Evolutionary conservation across 2,797 vertebrate species (phyloP).

Genomic region (Xyrichtys novacula): DNA sequence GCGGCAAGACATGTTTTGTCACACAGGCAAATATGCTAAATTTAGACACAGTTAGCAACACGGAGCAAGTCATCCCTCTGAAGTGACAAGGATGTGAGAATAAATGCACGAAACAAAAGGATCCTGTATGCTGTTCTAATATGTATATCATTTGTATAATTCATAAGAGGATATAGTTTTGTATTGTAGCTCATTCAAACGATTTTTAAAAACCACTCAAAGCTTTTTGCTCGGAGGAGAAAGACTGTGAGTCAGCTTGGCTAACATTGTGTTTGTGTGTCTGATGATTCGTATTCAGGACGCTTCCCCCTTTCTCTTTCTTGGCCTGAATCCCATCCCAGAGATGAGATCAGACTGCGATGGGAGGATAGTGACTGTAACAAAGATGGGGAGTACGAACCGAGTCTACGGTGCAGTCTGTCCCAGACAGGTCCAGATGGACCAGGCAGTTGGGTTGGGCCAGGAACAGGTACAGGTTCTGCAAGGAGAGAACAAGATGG

Average conservation of each 20-base stretch:
- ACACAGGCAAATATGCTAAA: slow-evolving; percentile 51
- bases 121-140: slow-evolving; percentile 21
- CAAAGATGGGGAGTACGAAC: slow-evolving; percentile 75
- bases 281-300: slow-evolving; percentile 61
- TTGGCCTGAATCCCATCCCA: slow-evolving; percentile 56
- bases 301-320: slow-evolving; percentile 21
- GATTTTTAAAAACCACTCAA: slow-evolving; percentile 33
- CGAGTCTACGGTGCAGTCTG: slow-evolving; percentile 91
- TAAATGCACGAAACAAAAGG: slow-evolving; percentile 24
- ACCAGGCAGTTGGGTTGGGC: slow-evolving; percentile 93
- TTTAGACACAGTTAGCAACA: slow-evolving; percentile 48
- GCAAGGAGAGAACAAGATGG: slow-evolving; percentile 19
- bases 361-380: slow-evolving; percentile 30
- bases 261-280: slow-evolving; percentile 36
- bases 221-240: slow-evolving; percentile 28
- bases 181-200: slow-evolving; percentile 24
- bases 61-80: slow-evolving; percentile 26
- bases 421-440: slow-evolving; percentile 91
- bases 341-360: slow-evolving; percentile 50
- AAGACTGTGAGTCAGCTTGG: slow-evolving; percentile 30
- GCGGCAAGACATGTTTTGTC: slow-evolving; percentile 49
- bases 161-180: slow-evolving; percentile 46
- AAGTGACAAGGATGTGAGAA: slow-evolving; percentile 51
- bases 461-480: slow-evolving; percentile 93
- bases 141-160: slow-evolving; percentile 41